Evolutionary conservation across 2,888 invertebrate species (phyloP).

Genomic region (Epicampocera succincta): DNA sequence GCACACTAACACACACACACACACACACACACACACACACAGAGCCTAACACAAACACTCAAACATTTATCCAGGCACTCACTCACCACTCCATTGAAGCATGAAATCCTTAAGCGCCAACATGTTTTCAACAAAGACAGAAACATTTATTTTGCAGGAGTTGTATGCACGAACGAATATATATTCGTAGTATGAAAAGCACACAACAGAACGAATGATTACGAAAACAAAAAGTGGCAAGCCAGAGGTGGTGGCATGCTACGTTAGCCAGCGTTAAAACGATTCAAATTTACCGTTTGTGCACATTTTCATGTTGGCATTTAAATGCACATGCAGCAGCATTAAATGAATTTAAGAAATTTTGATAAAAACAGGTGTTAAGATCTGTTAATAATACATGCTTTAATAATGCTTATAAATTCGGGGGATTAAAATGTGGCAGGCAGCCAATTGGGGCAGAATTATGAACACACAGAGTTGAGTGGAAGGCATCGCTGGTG

Average conservation of each 20-base stretch:
- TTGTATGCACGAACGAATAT: neutral
- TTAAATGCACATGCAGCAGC: conserved; percentile 16
- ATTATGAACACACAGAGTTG: neutral
- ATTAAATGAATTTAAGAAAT: conserved; percentile 24
- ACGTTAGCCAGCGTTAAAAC: conserved; percentile 7
- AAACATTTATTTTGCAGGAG: conserved; percentile 42
- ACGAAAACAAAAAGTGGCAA: neutral
- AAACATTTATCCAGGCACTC: conserved; percentile 16
- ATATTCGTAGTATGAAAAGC: neutral
- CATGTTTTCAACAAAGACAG: conserved; percentile 49
- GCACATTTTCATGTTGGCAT: conserved; percentile 9
- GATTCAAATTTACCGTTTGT: neutral
- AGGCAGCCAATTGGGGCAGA: neutral
- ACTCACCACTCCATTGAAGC: conserved; percentile 54
- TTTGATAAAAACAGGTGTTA: conserved; percentile 29
- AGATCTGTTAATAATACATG: conserved; percentile 24
- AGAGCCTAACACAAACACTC: neutral
- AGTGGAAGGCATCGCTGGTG: too few relatives aligned
- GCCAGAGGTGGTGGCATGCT: conserved; percentile 7
- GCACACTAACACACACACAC: conserved; percentile 25
- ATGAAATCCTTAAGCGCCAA: conserved; percentile 63
- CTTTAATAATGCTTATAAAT: conserved; percentile 13
- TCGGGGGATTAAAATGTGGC: conserved; percentile 7
- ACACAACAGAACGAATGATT: neutral
- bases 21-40: conserved; percentile 12